Evolutionary conservation across 2,797 vertebrate genomes (phyloP).

Genomic region (Decapterus maruadsi): DNA sequence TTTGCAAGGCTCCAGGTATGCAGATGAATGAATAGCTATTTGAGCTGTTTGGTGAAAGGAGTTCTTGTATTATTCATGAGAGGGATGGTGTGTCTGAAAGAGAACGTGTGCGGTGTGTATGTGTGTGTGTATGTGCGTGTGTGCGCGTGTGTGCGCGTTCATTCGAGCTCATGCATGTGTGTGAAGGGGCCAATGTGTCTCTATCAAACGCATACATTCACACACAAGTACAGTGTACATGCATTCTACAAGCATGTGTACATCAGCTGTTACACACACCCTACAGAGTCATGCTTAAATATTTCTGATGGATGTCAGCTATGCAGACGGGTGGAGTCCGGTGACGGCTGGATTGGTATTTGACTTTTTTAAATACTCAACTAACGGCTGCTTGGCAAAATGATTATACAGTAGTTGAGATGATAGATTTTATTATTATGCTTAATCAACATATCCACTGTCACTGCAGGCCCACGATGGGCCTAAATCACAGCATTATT

Average conservation of each 20-base stretch:
- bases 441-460: background rate
- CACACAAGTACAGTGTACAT: conserved; percentile 44
- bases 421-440: background rate
- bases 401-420: background rate
- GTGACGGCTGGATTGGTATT: background rate
- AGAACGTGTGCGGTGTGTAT: conserved; percentile 37
- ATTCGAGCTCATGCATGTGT: conserved; percentile 12
- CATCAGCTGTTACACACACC: conserved; percentile 6
- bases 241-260: conserved; percentile 25
- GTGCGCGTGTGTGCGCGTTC: conserved; percentile 27
- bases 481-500: background rate
- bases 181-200: conserved; percentile 45
- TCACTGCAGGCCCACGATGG: background rate
- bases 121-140: conserved; percentile 24
- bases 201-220: conserved; percentile 44
- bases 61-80: conserved; percentile 87
- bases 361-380: conserved; percentile 14
- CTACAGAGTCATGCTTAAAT: conserved; percentile 11
- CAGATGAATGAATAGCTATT: conserved; percentile 87
- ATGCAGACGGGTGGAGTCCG: background rate
- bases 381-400: conserved; percentile 3
- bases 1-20: conserved; percentile 85
- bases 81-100: conserved; percentile 71
- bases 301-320: conserved; percentile 9
- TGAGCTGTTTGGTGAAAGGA: conserved; percentile 83